Conservation (phyloP, 2,888 invertebrate species). For the Heteropelma amictum region DNA sequence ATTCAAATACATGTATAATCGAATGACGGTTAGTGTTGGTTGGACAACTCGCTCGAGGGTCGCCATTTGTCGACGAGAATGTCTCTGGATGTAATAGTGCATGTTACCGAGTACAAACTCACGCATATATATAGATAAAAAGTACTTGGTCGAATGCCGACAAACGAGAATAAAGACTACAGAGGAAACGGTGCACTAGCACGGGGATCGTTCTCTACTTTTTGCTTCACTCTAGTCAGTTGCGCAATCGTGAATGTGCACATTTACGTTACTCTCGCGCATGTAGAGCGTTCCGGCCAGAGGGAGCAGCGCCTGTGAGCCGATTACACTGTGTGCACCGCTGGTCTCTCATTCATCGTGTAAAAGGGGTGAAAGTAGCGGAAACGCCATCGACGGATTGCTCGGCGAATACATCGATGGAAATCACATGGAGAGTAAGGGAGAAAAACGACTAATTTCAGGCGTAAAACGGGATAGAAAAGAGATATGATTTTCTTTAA, state of each 20-base stretch:
- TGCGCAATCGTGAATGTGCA: constrained; percentile 49
- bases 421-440: constrained; percentile 5
- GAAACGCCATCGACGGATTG: constrained; percentile 62
- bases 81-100: constrained; percentile 31
- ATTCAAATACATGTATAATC: background rate
- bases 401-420: constrained; percentile 44
- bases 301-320: constrained; percentile 46
- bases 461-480: constrained; percentile 21
- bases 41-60: constrained; percentile 29
- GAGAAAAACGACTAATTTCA: constrained; percentile 6
- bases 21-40: constrained; percentile 7
- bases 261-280: constrained; percentile 44
- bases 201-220: constrained; percentile 30
- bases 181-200: constrained; percentile 28
- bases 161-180: constrained; percentile 51
- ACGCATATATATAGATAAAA: background rate
- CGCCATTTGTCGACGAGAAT: constrained; percentile 42
- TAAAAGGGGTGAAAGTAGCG: constrained; percentile 64
- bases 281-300: constrained; percentile 36
- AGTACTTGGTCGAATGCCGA: constrained; percentile 29
- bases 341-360: constrained; percentile 62
- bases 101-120: constrained; percentile 1
- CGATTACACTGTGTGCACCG: constrained; percentile 63
- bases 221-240: constrained; percentile 1
- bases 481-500: too few relatives aligned